phyloP scores from a whole-genome alignment of 2,888 invertebrate genomes.

The Cynaeus angustus region DNA sequence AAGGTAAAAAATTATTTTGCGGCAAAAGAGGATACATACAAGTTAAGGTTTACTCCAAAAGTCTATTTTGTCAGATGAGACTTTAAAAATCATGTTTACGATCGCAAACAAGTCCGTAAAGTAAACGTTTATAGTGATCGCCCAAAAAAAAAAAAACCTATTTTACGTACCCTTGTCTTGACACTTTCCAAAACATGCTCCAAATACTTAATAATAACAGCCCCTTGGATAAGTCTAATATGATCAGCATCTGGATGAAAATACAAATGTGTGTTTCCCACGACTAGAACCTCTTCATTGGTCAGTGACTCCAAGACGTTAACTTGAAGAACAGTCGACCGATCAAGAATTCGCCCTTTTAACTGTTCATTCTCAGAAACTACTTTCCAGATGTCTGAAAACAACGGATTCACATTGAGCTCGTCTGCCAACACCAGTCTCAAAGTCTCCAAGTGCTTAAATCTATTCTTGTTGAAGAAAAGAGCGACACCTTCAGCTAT shows the following conservation, averaged over 20 bases:
- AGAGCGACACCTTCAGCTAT: constrained; percentile 88
- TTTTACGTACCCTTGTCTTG: constrained; percentile 68
- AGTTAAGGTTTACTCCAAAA: too few species aligned
- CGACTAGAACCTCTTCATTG: constrained; percentile 74
- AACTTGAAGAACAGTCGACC: constrained; percentile 81
- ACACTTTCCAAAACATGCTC: constrained; percentile 74
- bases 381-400: constrained; percentile 76
- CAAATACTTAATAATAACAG: constrained; percentile 82
- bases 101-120: too few species aligned
- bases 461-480: constrained; percentile 82
- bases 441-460: constrained; percentile 74
- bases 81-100: too few species aligned
- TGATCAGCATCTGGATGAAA: constrained; percentile 95
- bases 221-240: constrained; percentile 89
- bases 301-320: constrained; percentile 75
- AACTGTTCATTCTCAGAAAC: constrained; percentile 76
- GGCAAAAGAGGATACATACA: too few species aligned
- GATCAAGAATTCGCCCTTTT: constrained; percentile 75
- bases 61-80: too few species aligned
- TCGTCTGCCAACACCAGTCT: constrained; percentile 77
- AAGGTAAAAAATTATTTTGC: too few species aligned
- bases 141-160: too few species aligned
- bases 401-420: constrained; percentile 72
- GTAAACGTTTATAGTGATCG: too few species aligned
- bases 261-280: constrained; percentile 93